phyloP scores from a whole-genome alignment of 2,888 invertebrate genomes.

The Zootermopsis nevadensis region DNA sequence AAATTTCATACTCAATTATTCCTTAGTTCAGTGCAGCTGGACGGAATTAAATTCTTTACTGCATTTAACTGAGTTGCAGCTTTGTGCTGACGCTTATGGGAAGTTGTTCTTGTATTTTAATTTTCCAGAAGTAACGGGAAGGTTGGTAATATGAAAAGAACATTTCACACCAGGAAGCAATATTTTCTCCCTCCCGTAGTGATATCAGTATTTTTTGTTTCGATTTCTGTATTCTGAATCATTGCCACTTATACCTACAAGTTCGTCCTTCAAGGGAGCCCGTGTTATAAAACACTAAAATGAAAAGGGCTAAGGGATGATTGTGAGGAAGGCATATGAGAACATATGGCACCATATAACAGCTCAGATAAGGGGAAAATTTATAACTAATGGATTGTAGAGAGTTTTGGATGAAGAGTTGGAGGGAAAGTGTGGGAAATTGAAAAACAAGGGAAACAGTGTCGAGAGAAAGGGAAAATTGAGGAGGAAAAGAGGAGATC shows the following conservation, averaged over 20 bases:
- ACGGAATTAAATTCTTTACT: too few species aligned
- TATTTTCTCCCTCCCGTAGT: too few species aligned
- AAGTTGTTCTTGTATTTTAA: too few species aligned
- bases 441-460: slow-evolving; percentile 19
- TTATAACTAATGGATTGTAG: not conserved
- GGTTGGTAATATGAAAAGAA: too few species aligned
- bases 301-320: not conserved
- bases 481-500: not conserved
- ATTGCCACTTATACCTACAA: not conserved
- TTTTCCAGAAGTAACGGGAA: too few species aligned
- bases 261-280: not conserved
- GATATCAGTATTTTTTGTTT: not conserved
- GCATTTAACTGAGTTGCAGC: too few species aligned
- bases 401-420: not conserved
- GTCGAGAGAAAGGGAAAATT: slow-evolving; percentile 20
- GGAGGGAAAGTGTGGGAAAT: slow-evolving; percentile 20
- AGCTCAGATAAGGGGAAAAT: slow-evolving; percentile 28
- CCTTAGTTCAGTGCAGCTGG: too few species aligned
- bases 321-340: not conserved
- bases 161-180: too few species aligned
- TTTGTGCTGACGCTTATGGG: too few species aligned
- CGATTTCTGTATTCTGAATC: not conserved
- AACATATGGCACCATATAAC: slow-evolving; percentile 22
- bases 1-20: too few species aligned
- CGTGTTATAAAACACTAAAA: not conserved